Percentiles rank a stretch among this genome's conserved stretches.
These are phyloP conservation scores for Pediacus dermestoides DNA, from an alignment of 2,888 invertebrate species.

Conservation along the genomic window DNA sequence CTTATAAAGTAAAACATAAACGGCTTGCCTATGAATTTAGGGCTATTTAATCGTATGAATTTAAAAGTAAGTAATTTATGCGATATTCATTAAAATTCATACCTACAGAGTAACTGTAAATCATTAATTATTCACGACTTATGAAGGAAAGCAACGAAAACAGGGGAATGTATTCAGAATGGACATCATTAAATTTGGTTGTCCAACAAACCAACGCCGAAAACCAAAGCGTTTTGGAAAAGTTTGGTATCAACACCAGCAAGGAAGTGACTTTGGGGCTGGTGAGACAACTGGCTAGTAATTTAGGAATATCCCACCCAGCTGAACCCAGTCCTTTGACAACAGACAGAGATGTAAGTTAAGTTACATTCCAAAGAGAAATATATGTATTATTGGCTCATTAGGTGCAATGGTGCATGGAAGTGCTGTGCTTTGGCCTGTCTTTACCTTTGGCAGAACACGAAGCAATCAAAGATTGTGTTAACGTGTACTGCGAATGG, in stretches of 20 bases:
- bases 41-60: constrained; percentile 77
- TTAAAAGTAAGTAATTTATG: constrained; percentile 59
- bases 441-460: constrained; percentile 87
- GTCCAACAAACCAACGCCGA: constrained; percentile 56
- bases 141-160: constrained; percentile 58
- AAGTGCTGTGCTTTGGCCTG: constrained; percentile 86
- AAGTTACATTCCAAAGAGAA: neutral
- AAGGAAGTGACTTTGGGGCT: constrained; percentile 78
- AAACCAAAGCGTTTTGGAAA: constrained; percentile 72
- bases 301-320: constrained; percentile 70
- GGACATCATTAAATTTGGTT: constrained; percentile 68
- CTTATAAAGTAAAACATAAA: constrained; percentile 11
- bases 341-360: constrained; percentile 76
- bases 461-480: constrained; percentile 92
- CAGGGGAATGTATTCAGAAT: constrained; percentile 79
- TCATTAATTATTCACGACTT: neutral
- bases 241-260: constrained; percentile 69
- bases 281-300: constrained; percentile 71
- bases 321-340: constrained; percentile 80
- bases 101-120: constrained; percentile 3
- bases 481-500: constrained; percentile 97
- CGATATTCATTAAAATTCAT: too few species aligned
- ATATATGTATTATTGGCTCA: constrained; percentile 15
- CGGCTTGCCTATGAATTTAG: constrained; percentile 67
- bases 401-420: constrained; percentile 84